Evolutionary conservation across 37 sponge, comb jelly and placozoan species (phyloP), one percentile per base, ranked within the genome.

Genomic region (Cliona cf. orientalis): DNA sequence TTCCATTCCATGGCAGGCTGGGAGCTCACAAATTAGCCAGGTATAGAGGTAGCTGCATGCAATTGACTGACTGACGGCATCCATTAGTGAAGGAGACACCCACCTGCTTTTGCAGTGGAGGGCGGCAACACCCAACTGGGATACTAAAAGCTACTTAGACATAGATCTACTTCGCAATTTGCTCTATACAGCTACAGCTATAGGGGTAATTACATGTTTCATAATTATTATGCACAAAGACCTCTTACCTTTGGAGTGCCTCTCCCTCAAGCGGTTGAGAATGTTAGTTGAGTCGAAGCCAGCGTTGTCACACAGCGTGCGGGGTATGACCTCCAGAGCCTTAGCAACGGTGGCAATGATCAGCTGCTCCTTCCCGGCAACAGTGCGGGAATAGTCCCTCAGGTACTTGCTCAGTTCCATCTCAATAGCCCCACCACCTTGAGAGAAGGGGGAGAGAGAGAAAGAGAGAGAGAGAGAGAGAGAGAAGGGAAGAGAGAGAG

Each of bases 401-500:
- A 99, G 80, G 41, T 92, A 83, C 41, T 91, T 92, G 83, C 95
- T 95, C 69, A 99, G 85, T 80, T 97, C 97, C 97, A 99, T 95
- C 83, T 99, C 99, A 75, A 99, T 92, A 7, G 99, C 99, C 11
- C 99, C 99, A 33, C 99, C 99, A 31, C 99, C 99, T 90, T 64
- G 2, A 31, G 17, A 73, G 74, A 28, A 49, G 72, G 12, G 43
- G 49, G 72, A 44, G 49, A 39, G 45, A 3, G 11, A 71, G 26
- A 34, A 67, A 44, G 2, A 57, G 39, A 59, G 14, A 9, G 28
- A 29, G 60, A 59, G 14, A 3, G 14, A 59, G 5, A 12, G 60
- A 9, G 28, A 59, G 5, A 59, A 3, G 28, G 49, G 44, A 43
- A 42, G 73, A 72, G 73, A 2, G 26, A 42, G 5, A 72, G 11